Base-by-base conservation (phyloP, 2,888 invertebrate genomes). In the Eudasyphora cyanicolor region DNA sequence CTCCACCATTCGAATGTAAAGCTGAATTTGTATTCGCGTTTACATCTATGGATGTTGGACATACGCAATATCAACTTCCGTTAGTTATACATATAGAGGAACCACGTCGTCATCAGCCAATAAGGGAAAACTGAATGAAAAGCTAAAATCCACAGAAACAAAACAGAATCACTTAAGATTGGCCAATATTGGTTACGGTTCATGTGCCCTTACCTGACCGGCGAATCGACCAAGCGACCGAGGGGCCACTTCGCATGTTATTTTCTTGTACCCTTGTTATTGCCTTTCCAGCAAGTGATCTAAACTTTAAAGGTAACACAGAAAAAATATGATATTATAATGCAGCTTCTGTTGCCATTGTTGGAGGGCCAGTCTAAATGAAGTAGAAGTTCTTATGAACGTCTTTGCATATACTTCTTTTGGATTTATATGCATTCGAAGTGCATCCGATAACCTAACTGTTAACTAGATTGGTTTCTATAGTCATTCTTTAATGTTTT, bases 101-200 rank as follows among this genome's bases (percentile, higher is more conserved):
- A 79, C 42, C 27, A 32, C 19, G 5, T 38, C n/a, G 42, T 29
- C n/a, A n/a, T n/a, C 19, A 69, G 45, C 54, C 38, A 71, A 60
- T 45, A 29, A 71, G 69, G 69, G 77, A 54, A 80, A n/a, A n/a
- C n/a, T 45, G 71, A 75, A 51, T 62, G 54, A 42, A 70, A 38
- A 42, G n/a, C 49, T 8, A 71, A 75, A 17, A 57, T 19, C 35
- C 3, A 38, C 24, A 42, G 42, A 79, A 42, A 79, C 67, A 76
- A 70, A 29, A 60, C 42, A 81, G 84, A 84, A 84, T 81, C 79
- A 80, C 78, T 76, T 64, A 75, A 78, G 87, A 88, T 90, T 90
- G 90, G 90, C 89, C 86, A 91, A 90, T 88, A 89, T 88, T 88
- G 88, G 90, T 88, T 88, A 90, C 90, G 91, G 91, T 91, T 91